Percentiles rank a stretch among this genome's conserved stretches.
phyloP scores from a whole-genome alignment of 1,140 invertebrate genomes.

The Coelopa frigida region DNA sequence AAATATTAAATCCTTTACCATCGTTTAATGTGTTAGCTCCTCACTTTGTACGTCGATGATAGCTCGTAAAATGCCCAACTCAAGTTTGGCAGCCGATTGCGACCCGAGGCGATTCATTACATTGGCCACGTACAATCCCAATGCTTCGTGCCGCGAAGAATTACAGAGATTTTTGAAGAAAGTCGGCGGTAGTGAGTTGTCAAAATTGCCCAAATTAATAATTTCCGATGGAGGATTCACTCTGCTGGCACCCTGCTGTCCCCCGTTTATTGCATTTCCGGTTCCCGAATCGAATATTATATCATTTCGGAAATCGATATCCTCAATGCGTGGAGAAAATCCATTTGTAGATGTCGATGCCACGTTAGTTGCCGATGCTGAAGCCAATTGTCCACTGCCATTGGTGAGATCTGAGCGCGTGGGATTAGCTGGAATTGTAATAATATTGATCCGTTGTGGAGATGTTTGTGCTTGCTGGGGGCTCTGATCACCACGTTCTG shows the following conservation, averaged over 20 bases:
- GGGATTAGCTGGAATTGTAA: slow-evolving; percentile 33
- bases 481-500: slow-evolving; percentile 25
- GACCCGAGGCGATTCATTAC: slow-evolving; percentile 37
- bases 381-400: slow-evolving; percentile 14
- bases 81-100: slow-evolving; percentile 33
- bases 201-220: slow-evolving; percentile 39
- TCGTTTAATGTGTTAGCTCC: slow-evolving; percentile 25
- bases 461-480: slow-evolving; percentile 23
- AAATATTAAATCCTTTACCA: too few species aligned
- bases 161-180: slow-evolving; percentile 43
- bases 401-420: slow-evolving; percentile 5
- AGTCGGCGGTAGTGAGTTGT: slow-evolving; percentile 37
- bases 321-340: slow-evolving; percentile 36
- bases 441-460: slow-evolving; percentile 36
- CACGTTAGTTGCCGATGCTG: slow-evolving; percentile 30
- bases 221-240: slow-evolving; percentile 15
- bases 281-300: slow-evolving; percentile 32
- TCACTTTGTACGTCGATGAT: slow-evolving; percentile 40
- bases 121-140: slow-evolving; percentile 39
- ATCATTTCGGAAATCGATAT: slow-evolving; percentile 38
- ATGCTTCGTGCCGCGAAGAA: slow-evolving; percentile 36
- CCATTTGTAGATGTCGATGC: slow-evolving; percentile 39
- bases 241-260: not conserved
- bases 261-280: slow-evolving; percentile 12
- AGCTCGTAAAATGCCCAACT: slow-evolving; percentile 33